A percentile compares a stretch with the other conserved stretches of the same genome.
Conservation (phyloP, 2,797 vertebrate species). For the Poeciliopsis paucimaculata region DNA sequence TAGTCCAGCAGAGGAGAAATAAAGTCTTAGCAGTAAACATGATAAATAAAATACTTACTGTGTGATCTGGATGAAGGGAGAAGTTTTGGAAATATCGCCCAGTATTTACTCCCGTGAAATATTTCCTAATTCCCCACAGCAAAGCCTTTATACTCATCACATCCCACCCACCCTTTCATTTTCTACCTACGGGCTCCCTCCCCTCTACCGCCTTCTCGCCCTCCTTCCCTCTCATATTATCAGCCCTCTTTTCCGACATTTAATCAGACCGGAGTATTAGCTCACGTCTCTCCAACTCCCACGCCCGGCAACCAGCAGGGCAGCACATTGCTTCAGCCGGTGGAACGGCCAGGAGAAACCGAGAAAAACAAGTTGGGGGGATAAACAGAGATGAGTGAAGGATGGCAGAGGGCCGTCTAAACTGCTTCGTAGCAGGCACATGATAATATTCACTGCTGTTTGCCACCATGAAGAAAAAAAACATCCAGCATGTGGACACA, state of each 20-base stretch:
- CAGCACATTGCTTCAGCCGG: constrained; percentile 28
- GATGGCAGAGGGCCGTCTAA: constrained; percentile 25
- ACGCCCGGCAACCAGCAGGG: constrained; percentile 23
- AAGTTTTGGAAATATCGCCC: constrained; percentile 55
- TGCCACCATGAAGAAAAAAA: constrained; percentile 45
- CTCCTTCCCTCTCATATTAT: constrained; percentile 65
- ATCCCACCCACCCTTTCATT: constrained; percentile 57
- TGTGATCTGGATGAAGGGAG: constrained; percentile 25
- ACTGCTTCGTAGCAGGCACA: constrained; percentile 53
- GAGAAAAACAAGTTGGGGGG: constrained; percentile 50
- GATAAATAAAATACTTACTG: constrained; percentile 60
- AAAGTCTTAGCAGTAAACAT: not conserved
- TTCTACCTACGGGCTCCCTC: constrained; percentile 51
- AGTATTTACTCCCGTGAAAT: constrained; percentile 61
- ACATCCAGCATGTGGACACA: constrained; percentile 11
- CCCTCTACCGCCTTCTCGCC: constrained; percentile 23
- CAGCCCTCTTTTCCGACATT: constrained; percentile 68
- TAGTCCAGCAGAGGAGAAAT: not conserved
- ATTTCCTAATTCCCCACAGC: constrained; percentile 66
- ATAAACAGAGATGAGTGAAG: constrained; percentile 36
- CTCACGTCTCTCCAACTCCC: constrained; percentile 68
- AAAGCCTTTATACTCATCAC: constrained; percentile 74
- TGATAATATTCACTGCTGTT: constrained; percentile 67
- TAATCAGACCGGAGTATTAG: constrained; percentile 72
- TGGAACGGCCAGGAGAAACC: constrained; percentile 11